Percentiles rank a stretch among this genome's conserved stretches.
phyloP scores from a whole-genome alignment of 2,797 vertebrate genomes.

The Tokudaia muenninki region DNA sequence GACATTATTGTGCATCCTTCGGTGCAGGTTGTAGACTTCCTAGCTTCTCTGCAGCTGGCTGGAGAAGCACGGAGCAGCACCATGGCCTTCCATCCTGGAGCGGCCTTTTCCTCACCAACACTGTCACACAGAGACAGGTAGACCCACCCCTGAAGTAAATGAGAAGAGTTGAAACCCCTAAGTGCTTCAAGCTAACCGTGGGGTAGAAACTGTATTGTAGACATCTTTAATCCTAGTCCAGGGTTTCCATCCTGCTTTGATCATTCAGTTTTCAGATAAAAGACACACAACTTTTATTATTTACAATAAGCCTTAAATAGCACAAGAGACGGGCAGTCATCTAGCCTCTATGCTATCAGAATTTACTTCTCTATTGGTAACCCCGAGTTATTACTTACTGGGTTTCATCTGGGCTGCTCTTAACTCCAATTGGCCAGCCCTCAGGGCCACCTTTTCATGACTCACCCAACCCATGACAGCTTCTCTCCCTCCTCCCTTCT shows the following conservation, averaged over 20 bases:
- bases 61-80: not conserved
- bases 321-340: not conserved
- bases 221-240: not conserved
- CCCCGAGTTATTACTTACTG: not conserved
- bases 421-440: not conserved
- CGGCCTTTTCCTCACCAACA: not conserved
- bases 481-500: not conserved
- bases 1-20: not conserved
- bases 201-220: not conserved
- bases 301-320: not conserved
- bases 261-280: not conserved
- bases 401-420: not conserved
- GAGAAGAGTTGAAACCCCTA: not conserved
- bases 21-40: not conserved
- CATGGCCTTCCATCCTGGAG: not conserved
- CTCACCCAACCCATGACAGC: not conserved
- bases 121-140: fast-evolving
- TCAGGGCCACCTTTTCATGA: not conserved
- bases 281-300: not conserved
- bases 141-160: not conserved
- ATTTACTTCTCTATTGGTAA: too few species aligned
- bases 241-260: not conserved
- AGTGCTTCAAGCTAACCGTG: not conserved
- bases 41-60: not conserved
- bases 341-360: not conserved